Evolutionary conservation across 2,888 invertebrate genomes (phyloP).

Genomic region (Ormyrus rosae): DNA sequence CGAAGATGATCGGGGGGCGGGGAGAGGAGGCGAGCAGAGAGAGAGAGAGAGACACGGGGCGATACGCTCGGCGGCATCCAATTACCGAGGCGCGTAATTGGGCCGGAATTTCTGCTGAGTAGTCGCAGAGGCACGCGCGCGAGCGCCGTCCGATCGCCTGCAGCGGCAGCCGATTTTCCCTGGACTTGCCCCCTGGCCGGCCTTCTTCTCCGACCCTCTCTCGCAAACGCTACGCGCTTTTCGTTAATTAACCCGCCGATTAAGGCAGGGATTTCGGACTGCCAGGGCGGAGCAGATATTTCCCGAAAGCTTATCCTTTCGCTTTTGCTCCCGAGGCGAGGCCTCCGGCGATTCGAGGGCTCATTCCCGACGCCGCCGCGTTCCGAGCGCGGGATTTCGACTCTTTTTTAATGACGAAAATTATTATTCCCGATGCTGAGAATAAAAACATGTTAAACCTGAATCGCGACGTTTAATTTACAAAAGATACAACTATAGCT

Average conservation of each 20-base stretch:
- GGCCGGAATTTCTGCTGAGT: slow-evolving; percentile 71
- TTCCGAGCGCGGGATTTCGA: too few species aligned
- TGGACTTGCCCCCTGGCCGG: background rate
- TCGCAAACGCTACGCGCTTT: slow-evolving; percentile 52
- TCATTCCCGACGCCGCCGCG: too few species aligned
- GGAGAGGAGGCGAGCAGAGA: background rate
- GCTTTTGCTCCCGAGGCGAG: too few species aligned
- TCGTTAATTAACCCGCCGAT: slow-evolving; percentile 64
- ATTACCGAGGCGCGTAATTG: slow-evolving; percentile 71
- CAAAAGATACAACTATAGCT: background rate
- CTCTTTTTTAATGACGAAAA: too few species aligned
- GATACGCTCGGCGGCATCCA: slow-evolving; percentile 72
- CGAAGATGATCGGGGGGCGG: slow-evolving; percentile 25
- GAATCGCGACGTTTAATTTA: too few species aligned
- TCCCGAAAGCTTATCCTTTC: background rate
- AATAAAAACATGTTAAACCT: too few species aligned
- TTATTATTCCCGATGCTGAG: too few species aligned
- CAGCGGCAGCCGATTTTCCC: slow-evolving; percentile 31
- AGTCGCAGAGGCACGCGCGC: slow-evolving; percentile 64
- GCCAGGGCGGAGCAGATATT: slow-evolving; percentile 3
- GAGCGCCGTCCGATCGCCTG: slow-evolving; percentile 34
- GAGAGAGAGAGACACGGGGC: slow-evolving; percentile 59
- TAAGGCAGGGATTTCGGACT: slow-evolving; percentile 52
- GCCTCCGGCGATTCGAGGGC: too few species aligned
- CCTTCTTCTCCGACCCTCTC: slow-evolving; percentile 25